A percentile compares a stretch with the other conserved stretches of the same genome.
Conservation (phyloP, 30 jellyfish, hydroid and myxozoan genomes). For the Haliclystus octoradiatus region DNA sequence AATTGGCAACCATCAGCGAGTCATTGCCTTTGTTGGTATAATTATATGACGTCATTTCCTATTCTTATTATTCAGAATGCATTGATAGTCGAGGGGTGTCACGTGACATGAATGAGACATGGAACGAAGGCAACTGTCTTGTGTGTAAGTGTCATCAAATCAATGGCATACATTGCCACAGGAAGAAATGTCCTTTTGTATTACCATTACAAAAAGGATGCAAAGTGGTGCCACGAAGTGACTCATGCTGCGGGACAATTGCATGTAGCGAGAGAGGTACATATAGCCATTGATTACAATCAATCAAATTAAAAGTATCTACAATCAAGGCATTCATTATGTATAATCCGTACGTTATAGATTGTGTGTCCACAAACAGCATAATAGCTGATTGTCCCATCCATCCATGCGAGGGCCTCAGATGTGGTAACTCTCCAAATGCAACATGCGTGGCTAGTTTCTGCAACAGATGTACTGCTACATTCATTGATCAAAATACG, state of each 20-base stretch:
- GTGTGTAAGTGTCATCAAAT: background rate
- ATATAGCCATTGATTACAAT: background rate
- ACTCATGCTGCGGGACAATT: slow-evolving; percentile 3
- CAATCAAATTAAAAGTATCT: too few species aligned
- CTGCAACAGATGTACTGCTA: background rate
- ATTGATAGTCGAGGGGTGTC: background rate
- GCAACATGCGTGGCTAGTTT: background rate
- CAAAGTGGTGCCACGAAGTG: background rate
- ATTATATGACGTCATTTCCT: background rate
- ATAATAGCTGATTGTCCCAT: background rate
- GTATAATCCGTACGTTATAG: too few species aligned
- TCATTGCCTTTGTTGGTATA: background rate
- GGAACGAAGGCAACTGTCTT: background rate
- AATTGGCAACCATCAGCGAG: background rate
- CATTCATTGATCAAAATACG: background rate
- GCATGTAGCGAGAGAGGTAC: background rate
- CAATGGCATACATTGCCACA: background rate
- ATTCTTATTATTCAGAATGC: background rate
- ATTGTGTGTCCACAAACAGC: background rate
- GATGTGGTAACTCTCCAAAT: background rate
- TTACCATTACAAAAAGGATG: background rate
- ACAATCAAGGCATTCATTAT: too few species aligned
- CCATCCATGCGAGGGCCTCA: background rate
- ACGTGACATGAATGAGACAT: background rate
- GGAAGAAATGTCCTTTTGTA: background rate